These are phyloP conservation scores for Forficula auricularia DNA, from an alignment of 1,140 invertebrate genomes.

Conservation along the genomic window DNA sequence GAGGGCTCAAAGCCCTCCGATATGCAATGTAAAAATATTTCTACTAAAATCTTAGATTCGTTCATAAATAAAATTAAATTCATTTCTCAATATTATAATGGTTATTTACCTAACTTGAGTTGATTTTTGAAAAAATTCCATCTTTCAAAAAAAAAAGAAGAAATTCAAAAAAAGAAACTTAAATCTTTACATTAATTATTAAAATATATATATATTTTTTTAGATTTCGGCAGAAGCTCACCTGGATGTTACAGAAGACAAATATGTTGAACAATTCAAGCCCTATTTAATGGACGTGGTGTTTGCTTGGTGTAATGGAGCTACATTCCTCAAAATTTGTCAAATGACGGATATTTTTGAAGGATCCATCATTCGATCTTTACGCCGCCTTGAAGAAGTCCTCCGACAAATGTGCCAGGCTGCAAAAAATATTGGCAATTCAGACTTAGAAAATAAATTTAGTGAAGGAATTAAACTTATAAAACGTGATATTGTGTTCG, in stretches of 20 bases:
- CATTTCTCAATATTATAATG: too few relatives aligned
- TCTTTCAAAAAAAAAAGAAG: too few relatives aligned
- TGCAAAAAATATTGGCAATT: conserved; percentile 91
- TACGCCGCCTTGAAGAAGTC: conserved; percentile 90
- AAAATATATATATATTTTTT: conserved; percentile 1
- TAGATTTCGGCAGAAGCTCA: conserved; percentile 84
- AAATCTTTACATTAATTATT: too few relatives aligned
- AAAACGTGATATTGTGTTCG: conserved; percentile 97
- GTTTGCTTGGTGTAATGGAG: conserved; percentile 86
- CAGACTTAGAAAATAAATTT: conserved; percentile 91
- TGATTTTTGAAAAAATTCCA: too few relatives aligned
- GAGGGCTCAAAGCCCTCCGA: too few relatives aligned
- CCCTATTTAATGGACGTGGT: conserved; percentile 97
- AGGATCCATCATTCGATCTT: conserved; percentile 94
- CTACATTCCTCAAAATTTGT: conserved; percentile 80
- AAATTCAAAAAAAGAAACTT: too few relatives aligned
- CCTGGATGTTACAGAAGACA: conserved; percentile 74
- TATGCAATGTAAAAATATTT: too few relatives aligned
- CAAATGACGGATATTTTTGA: conserved; percentile 98
- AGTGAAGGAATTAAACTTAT: conserved; percentile 78
- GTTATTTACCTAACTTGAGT: too few relatives aligned
- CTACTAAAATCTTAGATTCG: too few relatives aligned
- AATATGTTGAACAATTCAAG: conserved; percentile 84
- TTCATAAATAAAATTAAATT: too few relatives aligned
- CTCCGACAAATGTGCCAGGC: conserved; percentile 89